phyloP scores from a whole-genome alignment of 2,888 invertebrate genomes.

The Apomyelois bistriatella region DNA sequence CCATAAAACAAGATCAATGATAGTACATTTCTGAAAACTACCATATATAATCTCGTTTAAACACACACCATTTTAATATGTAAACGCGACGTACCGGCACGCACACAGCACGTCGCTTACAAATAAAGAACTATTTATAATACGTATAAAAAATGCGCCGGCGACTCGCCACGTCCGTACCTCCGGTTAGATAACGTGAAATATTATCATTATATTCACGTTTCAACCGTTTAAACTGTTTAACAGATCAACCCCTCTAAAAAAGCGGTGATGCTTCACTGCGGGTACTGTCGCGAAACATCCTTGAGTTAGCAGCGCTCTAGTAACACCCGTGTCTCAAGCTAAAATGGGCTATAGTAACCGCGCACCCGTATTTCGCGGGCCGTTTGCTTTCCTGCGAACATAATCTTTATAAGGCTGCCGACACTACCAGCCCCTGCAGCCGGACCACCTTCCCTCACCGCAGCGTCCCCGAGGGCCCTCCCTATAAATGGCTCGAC shows the following conservation, averaged over 20 bases:
- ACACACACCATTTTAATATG: slow-evolving; percentile 5
- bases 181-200: slow-evolving; percentile 53
- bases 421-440: too few relatives aligned
- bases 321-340: too few relatives aligned
- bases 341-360: too few relatives aligned
- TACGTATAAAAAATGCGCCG: slow-evolving; percentile 42
- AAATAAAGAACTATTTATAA: slow-evolving; percentile 42
- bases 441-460: too few relatives aligned
- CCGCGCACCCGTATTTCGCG: too few relatives aligned
- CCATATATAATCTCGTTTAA: background rate
- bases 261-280: slow-evolving; percentile 32
- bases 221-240: slow-evolving; percentile 23
- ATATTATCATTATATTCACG: slow-evolving; percentile 51
- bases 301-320: too few relatives aligned
- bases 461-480: too few relatives aligned
- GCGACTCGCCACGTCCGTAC: slow-evolving; percentile 40
- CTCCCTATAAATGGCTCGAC: too few relatives aligned
- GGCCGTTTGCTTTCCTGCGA: too few relatives aligned
- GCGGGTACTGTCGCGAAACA: too few relatives aligned
- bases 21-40: slow-evolving; percentile 5
- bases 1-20: background rate
- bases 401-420: too few relatives aligned
- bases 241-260: slow-evolving; percentile 46
- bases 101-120: slow-evolving; percentile 20
- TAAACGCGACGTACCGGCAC: slow-evolving; percentile 1